Base-by-base conservation (phyloP, 2,797 vertebrate species). In the Microhierax caerulescens region DNA sequence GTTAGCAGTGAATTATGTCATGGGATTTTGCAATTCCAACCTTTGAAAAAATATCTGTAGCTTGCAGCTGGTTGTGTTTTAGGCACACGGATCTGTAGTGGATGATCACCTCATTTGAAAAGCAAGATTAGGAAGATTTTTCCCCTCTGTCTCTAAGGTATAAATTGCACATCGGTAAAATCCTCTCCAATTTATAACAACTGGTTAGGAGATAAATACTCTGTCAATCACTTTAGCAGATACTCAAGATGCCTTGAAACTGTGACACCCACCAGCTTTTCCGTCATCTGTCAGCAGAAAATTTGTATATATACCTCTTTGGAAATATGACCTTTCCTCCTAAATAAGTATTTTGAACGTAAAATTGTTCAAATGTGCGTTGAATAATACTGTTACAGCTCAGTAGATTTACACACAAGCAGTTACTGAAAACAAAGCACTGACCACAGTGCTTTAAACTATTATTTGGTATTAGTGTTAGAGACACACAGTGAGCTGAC, bases 111-210 rank as follows among this genome's bases (percentile, higher is more conserved):
- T 90, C 57, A 43, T 68, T 65, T 85, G 36, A 87, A 94, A 91
- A 93, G 57, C 77, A 82, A 91, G 88, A 87, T 91, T 81, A 77
- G 90, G 78, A 90, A 88, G 41, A 92, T 81, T 64, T 81, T 79
- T 43, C 36, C 51, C 48, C 28, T 60, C 56, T 78, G 39, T 90
- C 57, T 95, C 90, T 83, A 90, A 94, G 64, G 75, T 73, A 72
- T 77, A 88, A 54, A 88, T 59, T 72, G 50, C 75, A 75, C 51
- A 85, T 77, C 85, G 80, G 83, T 84, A 88, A 93, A 95, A 93
- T 69, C n/a, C 57, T 81, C 37, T 79, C 43, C 51, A 61, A 73
- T 74, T 93, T 83, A 76, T 65, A 88, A 89, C 68, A 93, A 59
- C 53, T 64, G 56, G 32, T 68, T 95, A 73, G 74, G 85, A 94